Evolutionary conservation across 2,888 invertebrate species (phyloP).

Genomic region (Hyposoter dolosus): DNA sequence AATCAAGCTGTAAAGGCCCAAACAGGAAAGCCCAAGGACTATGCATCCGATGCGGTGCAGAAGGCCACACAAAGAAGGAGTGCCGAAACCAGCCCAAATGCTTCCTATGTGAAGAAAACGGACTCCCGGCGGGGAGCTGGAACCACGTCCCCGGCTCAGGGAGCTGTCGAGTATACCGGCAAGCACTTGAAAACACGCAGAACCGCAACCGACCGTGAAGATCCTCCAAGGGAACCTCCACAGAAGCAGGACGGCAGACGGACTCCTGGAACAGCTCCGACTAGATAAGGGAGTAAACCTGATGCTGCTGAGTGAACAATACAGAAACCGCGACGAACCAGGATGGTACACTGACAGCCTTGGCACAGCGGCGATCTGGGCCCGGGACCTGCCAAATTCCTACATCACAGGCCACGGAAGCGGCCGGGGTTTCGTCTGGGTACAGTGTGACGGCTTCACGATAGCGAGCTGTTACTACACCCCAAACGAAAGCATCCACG

Average conservation of each 20-base stretch:
- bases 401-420: not conserved
- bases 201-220: not conserved
- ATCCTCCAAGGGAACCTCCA: conserved; percentile 58
- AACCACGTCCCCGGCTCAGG: conserved; percentile 6
- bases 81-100: not conserved
- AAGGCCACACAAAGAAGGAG: conserved; percentile 18
- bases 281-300: conserved; percentile 25
- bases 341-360: conserved; percentile 38
- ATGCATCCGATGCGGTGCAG: conserved; percentile 46
- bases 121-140: not conserved
- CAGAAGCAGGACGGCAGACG: conserved; percentile 40
- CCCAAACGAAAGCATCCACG: conserved; percentile 13
- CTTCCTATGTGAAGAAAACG: not conserved
- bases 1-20: not conserved
- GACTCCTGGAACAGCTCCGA: conserved; percentile 26
- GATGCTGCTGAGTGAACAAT: conserved; percentile 1
- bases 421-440: conserved; percentile 59
- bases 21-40: not conserved
- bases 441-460: conserved; percentile 13
- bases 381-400: conserved; percentile 8
- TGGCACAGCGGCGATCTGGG: conserved; percentile 40
- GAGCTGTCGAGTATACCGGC: conserved; percentile 35
- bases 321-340: not conserved
- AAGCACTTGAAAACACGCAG: conserved; percentile 19
- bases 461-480: conserved; percentile 29